Percentiles rank a stretch among this genome's conserved stretches.
phyloP scores from a whole-genome alignment of 2,113 vertebrate species.

The Anolis sagrei region DNA sequence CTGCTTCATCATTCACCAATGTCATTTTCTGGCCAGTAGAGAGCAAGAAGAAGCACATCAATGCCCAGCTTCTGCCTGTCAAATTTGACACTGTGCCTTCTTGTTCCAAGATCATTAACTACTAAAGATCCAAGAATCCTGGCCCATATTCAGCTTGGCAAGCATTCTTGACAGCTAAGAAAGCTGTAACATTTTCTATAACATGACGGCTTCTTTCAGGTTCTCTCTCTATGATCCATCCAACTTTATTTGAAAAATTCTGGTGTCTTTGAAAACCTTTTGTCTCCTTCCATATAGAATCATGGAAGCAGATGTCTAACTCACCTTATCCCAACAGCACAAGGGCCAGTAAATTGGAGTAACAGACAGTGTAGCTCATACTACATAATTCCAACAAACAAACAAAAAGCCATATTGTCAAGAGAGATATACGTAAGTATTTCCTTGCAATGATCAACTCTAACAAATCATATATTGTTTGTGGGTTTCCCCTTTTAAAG shows the following conservation, averaged over 20 bases:
- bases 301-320: not conserved
- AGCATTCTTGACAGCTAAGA: not conserved
- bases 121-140: no score
- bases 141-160: no score
- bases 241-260: not conserved
- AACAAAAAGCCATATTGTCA: not conserved
- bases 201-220: not conserved
- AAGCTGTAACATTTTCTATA: not conserved
- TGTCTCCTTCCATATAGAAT: not conserved
- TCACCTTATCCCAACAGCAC: not conserved
- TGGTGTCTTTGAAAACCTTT: not conserved
- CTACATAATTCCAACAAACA: not conserved
- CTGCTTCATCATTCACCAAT: no score
- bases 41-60: no score
- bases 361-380: not conserved
- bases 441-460: not conserved
- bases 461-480: not conserved
- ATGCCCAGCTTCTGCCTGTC: no score
- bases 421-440: not conserved
- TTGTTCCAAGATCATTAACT: no score
- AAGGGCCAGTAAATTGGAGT: not conserved
- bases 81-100: no score
- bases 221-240: not conserved
- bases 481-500: not conserved
- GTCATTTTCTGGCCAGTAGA: no score